Percentiles rank a stretch among this genome's conserved stretches.
These are phyloP conservation scores for Apostichopus leukothele DNA, from an alignment of 53 echinoderm and acorn worm genomes.

Conservation along the genomic window DNA sequence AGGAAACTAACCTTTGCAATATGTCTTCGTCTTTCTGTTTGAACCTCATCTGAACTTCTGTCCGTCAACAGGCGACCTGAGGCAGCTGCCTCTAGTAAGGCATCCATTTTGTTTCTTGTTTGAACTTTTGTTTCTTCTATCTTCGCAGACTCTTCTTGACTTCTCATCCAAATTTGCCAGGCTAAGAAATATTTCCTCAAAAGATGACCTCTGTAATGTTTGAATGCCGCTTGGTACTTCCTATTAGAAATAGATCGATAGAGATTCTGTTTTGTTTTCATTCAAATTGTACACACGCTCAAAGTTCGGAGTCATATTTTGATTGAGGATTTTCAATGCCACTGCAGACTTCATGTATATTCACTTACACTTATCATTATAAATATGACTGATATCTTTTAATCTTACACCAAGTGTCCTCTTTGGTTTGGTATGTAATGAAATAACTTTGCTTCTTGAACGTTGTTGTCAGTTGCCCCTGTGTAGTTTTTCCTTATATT, in stretches of 20 bases:
- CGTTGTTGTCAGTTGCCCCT: too few species aligned
- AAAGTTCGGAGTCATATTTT: too few species aligned
- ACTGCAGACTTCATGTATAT: too few species aligned
- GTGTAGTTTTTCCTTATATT: too few species aligned
- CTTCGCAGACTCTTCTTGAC: constrained; percentile 48
- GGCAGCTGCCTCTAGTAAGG: constrained; percentile 96
- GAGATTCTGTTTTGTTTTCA: too few species aligned
- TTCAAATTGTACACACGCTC: too few species aligned
- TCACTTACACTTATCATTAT: too few species aligned
- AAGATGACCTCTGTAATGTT: constrained; percentile 59
- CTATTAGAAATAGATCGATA: constrained; percentile 44
- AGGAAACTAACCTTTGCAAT: background rate
- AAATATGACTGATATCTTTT: too few species aligned
- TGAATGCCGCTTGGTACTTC: constrained; percentile 64
- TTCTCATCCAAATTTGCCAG: constrained; percentile 74
- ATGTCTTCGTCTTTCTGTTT: background rate
- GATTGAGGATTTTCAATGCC: too few species aligned
- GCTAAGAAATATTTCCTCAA: constrained; percentile 67
- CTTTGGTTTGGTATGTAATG: too few species aligned
- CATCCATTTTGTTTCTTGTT: constrained; percentile 81
- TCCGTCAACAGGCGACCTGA: constrained; percentile 93
- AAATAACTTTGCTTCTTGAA: too few species aligned
- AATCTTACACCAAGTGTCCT: too few species aligned
- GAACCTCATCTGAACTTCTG: constrained; percentile 36
- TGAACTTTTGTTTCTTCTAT: constrained; percentile 56